Evolutionary conservation across 2,797 vertebrate genomes (phyloP).

Genomic region (Pipistrellus pipistrellus): DNA sequence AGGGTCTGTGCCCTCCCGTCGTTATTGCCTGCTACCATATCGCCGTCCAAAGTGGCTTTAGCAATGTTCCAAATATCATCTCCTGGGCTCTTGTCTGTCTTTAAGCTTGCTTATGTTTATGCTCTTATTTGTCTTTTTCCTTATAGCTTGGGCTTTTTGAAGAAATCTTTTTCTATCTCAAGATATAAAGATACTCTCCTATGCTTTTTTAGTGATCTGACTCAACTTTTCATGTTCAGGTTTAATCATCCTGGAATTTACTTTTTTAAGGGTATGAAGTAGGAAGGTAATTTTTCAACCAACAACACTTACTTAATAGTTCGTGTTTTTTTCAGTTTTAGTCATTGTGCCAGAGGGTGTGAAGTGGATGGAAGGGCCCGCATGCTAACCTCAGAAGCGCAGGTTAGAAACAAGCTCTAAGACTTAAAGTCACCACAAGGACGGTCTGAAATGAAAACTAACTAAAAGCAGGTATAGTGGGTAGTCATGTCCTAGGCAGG

Average conservation of each 20-base stretch:
- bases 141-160: neutral
- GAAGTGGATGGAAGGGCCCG: too few species aligned
- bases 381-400: too few species aligned
- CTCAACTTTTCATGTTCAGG: neutral
- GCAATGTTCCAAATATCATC: neutral
- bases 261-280: neutral
- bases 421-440: too few species aligned
- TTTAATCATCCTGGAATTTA: neutral
- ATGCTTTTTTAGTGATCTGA: neutral
- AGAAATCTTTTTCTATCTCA: neutral
- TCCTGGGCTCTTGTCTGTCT: neutral
- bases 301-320: neutral
- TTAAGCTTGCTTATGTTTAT: constrained; percentile 6
- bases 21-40: neutral
- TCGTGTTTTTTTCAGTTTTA: neutral
- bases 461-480: too few species aligned
- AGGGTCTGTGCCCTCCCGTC: neutral
- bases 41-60: neutral
- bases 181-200: neutral
- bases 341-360: neutral
- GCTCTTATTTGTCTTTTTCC: neutral
- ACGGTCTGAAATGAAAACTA: too few species aligned
- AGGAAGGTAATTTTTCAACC: neutral
- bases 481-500: too few species aligned
- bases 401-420: too few species aligned